These are phyloP conservation scores for Amblyraja radiata DNA, from an alignment of 2,797 vertebrate species.

Conservation along the genomic window DNA sequence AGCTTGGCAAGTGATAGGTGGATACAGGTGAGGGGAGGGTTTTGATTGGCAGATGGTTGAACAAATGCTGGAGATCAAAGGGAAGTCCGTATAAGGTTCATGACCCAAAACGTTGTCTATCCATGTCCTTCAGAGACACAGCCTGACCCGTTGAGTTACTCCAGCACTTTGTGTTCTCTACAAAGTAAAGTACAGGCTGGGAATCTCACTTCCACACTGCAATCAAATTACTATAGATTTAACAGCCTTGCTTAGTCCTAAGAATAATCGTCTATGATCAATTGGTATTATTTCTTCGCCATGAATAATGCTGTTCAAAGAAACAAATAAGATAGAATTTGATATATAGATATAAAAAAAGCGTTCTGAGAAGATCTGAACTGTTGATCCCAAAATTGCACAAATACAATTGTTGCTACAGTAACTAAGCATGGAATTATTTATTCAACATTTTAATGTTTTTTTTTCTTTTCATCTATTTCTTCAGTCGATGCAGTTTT, in stretches of 20 bases:
- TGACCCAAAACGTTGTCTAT: no score
- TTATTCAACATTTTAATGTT: background rate
- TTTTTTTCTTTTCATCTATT: background rate
- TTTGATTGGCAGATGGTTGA: no score
- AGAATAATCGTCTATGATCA: slow-evolving; percentile 43
- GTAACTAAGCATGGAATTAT: slow-evolving; percentile 35
- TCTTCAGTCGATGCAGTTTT: no score
- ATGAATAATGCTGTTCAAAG: slow-evolving; percentile 64
- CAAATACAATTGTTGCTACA: no score
- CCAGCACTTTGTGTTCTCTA: no score
- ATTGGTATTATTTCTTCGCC: slow-evolving; percentile 60
- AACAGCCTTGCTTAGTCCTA: background rate
- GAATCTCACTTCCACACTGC: background rate
- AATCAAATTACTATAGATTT: background rate
- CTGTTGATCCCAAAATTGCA: background rate
- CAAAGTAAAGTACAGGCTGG: background rate
- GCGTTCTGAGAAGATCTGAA: rapidly evolving
- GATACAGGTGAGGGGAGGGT: no score
- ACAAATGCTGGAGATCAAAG: no score
- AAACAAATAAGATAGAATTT: background rate
- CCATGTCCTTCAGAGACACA: no score
- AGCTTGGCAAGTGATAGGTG: no score
- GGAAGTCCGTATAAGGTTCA: no score
- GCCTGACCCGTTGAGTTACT: no score
- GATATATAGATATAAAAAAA: background rate